These are phyloP conservation scores for Ceramica pisi DNA, from an alignment of 2,888 invertebrate genomes.

Conservation along the genomic window DNA sequence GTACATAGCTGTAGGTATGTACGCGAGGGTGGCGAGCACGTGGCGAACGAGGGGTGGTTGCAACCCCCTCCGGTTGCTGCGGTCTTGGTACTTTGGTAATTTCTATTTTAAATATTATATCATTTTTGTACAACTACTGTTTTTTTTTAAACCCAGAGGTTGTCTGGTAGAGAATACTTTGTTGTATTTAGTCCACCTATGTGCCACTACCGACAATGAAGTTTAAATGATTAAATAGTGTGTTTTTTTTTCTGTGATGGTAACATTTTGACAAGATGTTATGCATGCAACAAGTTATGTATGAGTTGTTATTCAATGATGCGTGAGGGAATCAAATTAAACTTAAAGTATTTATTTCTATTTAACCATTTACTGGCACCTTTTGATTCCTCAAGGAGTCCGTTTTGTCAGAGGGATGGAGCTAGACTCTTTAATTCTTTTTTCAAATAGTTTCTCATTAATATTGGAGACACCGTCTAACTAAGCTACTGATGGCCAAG, in stretches of 20 bases:
- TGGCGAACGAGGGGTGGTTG: constrained; percentile 78
- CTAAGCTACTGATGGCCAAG: background rate
- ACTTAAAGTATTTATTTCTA: background rate
- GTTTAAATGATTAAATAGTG: background rate
- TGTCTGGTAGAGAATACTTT: no score
- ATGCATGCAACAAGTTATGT: no score
- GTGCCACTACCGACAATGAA: no score
- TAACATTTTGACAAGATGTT: background rate
- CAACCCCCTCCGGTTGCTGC: constrained; percentile 76
- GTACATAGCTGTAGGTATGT: constrained; percentile 63
- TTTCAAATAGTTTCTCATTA: background rate
- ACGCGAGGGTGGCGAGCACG: constrained; percentile 77
- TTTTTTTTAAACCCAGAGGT: background rate
- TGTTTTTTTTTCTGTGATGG: constrained; percentile 6
- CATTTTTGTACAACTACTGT: background rate
- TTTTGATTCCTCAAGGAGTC: background rate
- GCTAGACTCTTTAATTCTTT: no score
- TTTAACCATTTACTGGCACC: background rate
- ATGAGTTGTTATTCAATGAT: background rate
- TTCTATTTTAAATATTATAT: no score
- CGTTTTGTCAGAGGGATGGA: no score
- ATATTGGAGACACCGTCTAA: background rate
- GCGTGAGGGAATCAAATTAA: background rate
- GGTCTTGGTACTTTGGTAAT: constrained; percentile 72
- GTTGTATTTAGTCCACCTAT: no score